phyloP scores from a whole-genome alignment of 2,888 invertebrate genomes.

The Carterocephalus palaemon region DNA sequence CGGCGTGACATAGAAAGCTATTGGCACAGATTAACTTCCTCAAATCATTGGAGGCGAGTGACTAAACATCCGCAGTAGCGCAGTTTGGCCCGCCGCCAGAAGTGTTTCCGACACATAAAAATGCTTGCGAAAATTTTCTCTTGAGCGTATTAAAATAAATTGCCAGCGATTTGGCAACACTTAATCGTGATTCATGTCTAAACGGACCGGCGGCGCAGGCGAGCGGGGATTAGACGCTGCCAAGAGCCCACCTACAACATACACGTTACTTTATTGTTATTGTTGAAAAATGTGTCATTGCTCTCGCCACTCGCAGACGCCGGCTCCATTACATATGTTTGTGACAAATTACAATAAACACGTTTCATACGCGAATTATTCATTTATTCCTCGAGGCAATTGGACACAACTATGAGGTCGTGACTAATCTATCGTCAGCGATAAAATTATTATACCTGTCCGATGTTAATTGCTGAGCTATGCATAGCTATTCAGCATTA shows the following conservation, averaged over 20 bases:
- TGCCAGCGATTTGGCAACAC: slow-evolving; percentile 78
- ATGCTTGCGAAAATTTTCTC: slow-evolving; percentile 73
- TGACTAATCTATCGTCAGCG: slow-evolving; percentile 22
- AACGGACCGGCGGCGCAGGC: slow-evolving; percentile 66
- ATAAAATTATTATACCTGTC: slow-evolving; percentile 21
- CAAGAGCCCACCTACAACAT: slow-evolving; percentile 47
- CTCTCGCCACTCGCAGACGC: slow-evolving; percentile 21
- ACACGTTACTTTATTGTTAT: slow-evolving; percentile 54
- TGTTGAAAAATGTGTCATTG: slow-evolving; percentile 40
- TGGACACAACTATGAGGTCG: slow-evolving; percentile 18
- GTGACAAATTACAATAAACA: slow-evolving; percentile 26
- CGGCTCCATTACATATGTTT: slow-evolving; percentile 21
- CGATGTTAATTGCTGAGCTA: slow-evolving; percentile 13
- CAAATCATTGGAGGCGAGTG: slow-evolving; percentile 71
- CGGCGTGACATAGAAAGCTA: slow-evolving; percentile 61
- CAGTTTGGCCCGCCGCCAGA: slow-evolving; percentile 69
- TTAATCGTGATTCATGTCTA: slow-evolving; percentile 77
- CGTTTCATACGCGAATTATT: slow-evolving; percentile 19
- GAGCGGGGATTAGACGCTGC: slow-evolving; percentile 66
- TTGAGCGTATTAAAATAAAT: slow-evolving; percentile 77
- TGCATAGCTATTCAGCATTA: too few relatives aligned
- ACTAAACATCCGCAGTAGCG: slow-evolving; percentile 74
- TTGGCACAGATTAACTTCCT: slow-evolving; percentile 74
- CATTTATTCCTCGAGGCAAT: slow-evolving; percentile 19
- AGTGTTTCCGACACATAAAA: slow-evolving; percentile 78